These are phyloP conservation scores for Crotalus helleri DNA, from an alignment of 2,113 vertebrate genomes.

Conservation along the genomic window DNA sequence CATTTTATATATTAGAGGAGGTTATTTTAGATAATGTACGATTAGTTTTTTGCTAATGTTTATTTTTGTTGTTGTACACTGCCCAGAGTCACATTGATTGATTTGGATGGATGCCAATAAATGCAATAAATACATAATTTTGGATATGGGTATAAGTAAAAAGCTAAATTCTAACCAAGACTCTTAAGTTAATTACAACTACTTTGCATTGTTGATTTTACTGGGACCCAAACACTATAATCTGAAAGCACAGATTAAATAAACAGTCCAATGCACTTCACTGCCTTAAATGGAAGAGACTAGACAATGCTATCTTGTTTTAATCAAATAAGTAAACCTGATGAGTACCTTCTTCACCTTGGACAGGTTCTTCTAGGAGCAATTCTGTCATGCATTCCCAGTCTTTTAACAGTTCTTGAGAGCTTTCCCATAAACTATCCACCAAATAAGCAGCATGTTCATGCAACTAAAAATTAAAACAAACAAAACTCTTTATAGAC, in stretches of 20 bases:
- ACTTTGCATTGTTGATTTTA: not conserved
- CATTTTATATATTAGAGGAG: not conserved
- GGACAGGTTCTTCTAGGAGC: constrained; percentile 93
- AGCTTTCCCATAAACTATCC: constrained; percentile 98
- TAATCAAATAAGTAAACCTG: not conserved
- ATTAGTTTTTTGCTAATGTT: not conserved
- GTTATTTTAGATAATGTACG: not conserved
- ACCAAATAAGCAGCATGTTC: constrained; percentile 98
- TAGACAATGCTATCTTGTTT: not conserved
- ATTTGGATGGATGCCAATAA: not conserved
- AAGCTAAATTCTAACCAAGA: not conserved
- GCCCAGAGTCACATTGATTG: not conserved
- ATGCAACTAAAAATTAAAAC: constrained; percentile 81
- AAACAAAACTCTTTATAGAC: constrained; percentile 48
- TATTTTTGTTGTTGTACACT: not conserved
- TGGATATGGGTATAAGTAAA: not conserved
- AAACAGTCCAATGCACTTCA: not conserved
- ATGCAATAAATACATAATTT: not conserved
- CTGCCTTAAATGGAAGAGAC: constrained; percentile 2
- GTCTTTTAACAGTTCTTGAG: constrained; percentile 97
- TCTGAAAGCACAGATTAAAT: not conserved
- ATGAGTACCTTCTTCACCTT: constrained; percentile 91
- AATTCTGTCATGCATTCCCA: constrained; percentile 99
- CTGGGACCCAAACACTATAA: not conserved
- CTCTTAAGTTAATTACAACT: not conserved